Conservation (phyloP, 2,888 invertebrate species). For the Dione juno region DNA sequence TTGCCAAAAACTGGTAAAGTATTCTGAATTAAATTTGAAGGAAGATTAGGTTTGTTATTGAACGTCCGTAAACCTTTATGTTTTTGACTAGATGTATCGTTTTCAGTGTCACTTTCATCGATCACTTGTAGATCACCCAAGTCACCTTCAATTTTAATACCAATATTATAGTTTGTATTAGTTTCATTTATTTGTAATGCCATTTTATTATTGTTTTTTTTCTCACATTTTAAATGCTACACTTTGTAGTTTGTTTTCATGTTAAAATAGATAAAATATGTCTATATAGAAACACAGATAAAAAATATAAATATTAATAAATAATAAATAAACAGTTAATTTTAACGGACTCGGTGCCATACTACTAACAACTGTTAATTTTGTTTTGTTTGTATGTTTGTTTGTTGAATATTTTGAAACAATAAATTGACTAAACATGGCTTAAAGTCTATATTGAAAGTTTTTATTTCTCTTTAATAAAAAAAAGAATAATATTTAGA, state of each 20-base stretch:
- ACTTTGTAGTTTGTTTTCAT: slow-evolving; percentile 17
- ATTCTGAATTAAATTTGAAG: slow-evolving; percentile 56
- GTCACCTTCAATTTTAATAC: slow-evolving; percentile 65
- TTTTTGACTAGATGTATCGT: slow-evolving; percentile 49
- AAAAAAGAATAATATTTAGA: too few species aligned
- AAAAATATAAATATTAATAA: not conserved
- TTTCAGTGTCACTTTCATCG: slow-evolving; percentile 61
- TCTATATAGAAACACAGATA: not conserved
- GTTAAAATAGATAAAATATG: not conserved
- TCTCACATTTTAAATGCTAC: slow-evolving; percentile 25
- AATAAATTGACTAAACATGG: too few species aligned
- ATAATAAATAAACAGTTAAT: too few species aligned
- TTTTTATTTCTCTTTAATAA: too few species aligned
- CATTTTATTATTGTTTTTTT: slow-evolving; percentile 39
- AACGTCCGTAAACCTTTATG: slow-evolving; percentile 49
- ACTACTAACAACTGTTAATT: too few species aligned
- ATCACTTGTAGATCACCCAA: slow-evolving; percentile 66
- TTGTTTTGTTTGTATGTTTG: too few species aligned
- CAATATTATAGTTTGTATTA: slow-evolving; percentile 46
- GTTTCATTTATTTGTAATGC: slow-evolving; percentile 36
- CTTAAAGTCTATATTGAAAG: too few species aligned
- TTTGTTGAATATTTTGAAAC: too few species aligned
- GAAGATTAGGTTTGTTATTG: slow-evolving; percentile 53
- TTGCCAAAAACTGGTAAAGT: slow-evolving; percentile 76
- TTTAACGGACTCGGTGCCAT: too few species aligned